Conservation (phyloP, 2,113 vertebrate genomes). For the Sinocyclocheilus maitianheensis region DNA sequence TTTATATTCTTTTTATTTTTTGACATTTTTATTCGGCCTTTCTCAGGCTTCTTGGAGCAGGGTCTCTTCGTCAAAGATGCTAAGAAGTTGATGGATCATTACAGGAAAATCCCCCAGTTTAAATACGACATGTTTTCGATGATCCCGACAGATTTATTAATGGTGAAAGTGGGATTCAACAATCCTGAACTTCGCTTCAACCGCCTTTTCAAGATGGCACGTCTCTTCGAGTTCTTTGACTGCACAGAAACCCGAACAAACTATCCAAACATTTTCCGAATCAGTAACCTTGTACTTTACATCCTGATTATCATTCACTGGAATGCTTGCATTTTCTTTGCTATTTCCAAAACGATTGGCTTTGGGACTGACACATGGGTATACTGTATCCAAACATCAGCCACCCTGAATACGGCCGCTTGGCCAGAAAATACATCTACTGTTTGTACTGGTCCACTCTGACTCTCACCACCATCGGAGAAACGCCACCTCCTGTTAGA, state of each 20-base stretch:
- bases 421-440: constrained; percentile 95
- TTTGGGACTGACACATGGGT: constrained; percentile 94
- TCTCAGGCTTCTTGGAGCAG: constrained; percentile 93
- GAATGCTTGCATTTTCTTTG: constrained; percentile 95
- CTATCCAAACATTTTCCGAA: constrained; percentile 93
- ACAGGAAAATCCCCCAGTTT: constrained; percentile 83
- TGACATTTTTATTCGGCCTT: not conserved
- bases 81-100: constrained; percentile 83
- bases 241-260: constrained; percentile 96
- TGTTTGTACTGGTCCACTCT: constrained; percentile 97
- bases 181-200: constrained; percentile 90
- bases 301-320: constrained; percentile 96
- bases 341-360: constrained; percentile 94
- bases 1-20: not conserved
- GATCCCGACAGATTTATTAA: constrained; percentile 85
- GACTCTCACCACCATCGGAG: constrained; percentile 95
- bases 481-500: constrained; percentile 89
- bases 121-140: constrained; percentile 90
- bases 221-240: constrained; percentile 96
- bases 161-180: constrained; percentile 84
- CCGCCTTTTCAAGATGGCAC: constrained; percentile 85
- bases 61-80: constrained; percentile 88
- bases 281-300: constrained; percentile 93
- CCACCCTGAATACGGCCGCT: constrained; percentile 84
- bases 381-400: constrained; percentile 87